phyloP scores from a whole-genome alignment of 2,113 vertebrate genomes.

The Hippocampus barbouri region DNA sequence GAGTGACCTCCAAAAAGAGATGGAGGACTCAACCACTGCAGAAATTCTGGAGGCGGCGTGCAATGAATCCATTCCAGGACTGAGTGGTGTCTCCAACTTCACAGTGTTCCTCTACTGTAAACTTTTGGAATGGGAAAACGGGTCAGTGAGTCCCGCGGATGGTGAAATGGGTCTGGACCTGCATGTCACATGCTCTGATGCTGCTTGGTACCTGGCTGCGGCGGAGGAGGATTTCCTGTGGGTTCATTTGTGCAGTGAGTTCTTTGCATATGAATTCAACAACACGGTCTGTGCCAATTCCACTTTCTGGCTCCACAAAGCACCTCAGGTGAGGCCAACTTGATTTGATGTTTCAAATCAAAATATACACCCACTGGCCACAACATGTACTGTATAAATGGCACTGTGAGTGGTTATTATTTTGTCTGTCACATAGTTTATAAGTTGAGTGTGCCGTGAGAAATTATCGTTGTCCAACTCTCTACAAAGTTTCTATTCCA shows the following conservation, averaged over 20 bases:
- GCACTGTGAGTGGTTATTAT: not conserved
- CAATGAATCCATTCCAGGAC: constrained; percentile 72
- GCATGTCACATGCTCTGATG: constrained; percentile 75
- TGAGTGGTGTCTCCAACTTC: constrained; percentile 83
- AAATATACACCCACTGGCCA: not conserved
- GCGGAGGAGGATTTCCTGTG: constrained; percentile 79
- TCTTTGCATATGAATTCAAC: constrained; percentile 80
- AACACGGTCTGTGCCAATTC: constrained; percentile 79
- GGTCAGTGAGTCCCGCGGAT: constrained; percentile 46
- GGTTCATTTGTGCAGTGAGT: constrained; percentile 82
- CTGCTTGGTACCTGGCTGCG: constrained; percentile 80
- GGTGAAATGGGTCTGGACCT: constrained; percentile 67
- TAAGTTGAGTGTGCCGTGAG: too few species aligned
- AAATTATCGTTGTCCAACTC: not conserved
- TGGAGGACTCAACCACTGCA: constrained; percentile 36
- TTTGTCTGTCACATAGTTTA: too few species aligned
- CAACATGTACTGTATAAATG: not conserved
- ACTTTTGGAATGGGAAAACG: constrained; percentile 68
- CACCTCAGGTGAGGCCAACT: constrained; percentile 62
- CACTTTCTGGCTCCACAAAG: constrained; percentile 75
- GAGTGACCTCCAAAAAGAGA: constrained; percentile 21
- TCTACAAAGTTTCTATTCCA: not conserved
- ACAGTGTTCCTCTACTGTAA: constrained; percentile 84
- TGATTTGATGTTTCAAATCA: constrained; percentile 1
- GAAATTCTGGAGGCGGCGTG: constrained; percentile 81